Percentiles rank a stretch among this genome's conserved stretches.
These are phyloP conservation scores for Vanessa tameamea DNA, from an alignment of 1,140 invertebrate species.

Conservation along the genomic window DNA sequence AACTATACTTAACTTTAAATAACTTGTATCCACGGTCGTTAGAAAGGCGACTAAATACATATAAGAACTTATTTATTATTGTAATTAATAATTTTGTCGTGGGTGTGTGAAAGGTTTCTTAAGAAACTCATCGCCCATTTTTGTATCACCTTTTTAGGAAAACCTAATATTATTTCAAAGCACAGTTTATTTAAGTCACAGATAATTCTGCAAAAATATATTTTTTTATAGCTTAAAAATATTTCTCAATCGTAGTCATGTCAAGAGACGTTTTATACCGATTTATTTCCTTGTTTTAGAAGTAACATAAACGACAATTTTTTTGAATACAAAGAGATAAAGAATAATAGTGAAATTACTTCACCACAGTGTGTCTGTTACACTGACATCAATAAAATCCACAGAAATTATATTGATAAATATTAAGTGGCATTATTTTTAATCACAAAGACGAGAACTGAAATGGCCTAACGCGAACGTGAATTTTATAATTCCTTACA, in stretches of 20 bases:
- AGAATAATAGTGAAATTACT: no score
- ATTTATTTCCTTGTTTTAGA: no score
- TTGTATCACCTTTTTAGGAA: conserved; percentile 12
- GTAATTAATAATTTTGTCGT: neutral
- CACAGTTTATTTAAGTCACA: neutral
- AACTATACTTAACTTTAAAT: no score
- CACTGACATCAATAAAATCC: no score
- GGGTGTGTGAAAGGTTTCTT: conserved; percentile 7
- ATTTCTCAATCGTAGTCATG: neutral
- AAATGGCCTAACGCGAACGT: no score
- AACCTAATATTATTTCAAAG: conserved; percentile 3
- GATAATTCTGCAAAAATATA: neutral
- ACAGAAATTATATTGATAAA: no score
- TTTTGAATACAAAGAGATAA: no score
- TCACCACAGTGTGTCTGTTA: no score
- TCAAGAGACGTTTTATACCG: neutral
- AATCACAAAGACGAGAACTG: no score
- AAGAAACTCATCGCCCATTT: conserved; percentile 16
- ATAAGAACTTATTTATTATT: neutral
- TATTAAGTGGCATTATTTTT: no score
- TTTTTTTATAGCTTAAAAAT: neutral
- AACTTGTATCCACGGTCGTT: neutral
- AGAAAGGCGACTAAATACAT: neutral
- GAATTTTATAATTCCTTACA: no score
- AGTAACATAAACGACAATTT: no score